These are phyloP conservation scores for Neoascia interrupta DNA, from an alignment of 2,888 invertebrate genomes.

Conservation along the genomic window DNA sequence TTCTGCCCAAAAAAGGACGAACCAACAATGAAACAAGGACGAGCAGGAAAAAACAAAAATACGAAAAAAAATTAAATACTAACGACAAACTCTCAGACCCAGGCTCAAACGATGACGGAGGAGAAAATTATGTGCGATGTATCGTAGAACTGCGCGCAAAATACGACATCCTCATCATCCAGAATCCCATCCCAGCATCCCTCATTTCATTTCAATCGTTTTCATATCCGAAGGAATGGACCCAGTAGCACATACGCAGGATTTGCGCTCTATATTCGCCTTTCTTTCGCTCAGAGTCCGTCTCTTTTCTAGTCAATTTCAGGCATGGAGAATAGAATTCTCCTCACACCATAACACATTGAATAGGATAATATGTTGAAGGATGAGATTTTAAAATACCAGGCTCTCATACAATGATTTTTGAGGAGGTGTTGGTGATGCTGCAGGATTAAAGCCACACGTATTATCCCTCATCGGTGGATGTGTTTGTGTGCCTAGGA, in stretches of 20 bases:
- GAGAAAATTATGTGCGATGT: constrained; percentile 51
- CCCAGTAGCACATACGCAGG: constrained; percentile 37
- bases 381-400: constrained; percentile 65
- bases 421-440: constrained; percentile 50
- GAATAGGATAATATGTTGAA: constrained; percentile 23
- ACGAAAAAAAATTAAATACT: constrained; percentile 10
- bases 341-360: constrained; percentile 14
- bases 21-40: not conserved
- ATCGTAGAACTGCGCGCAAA: constrained; percentile 10
- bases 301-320: constrained; percentile 15
- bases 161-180: too few relatives aligned
- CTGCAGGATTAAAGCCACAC: constrained; percentile 39
- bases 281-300: not conserved
- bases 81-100: constrained; percentile 15
- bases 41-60: constrained; percentile 22
- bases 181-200: constrained; percentile 40
- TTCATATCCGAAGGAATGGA: constrained; percentile 1
- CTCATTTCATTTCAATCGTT: constrained; percentile 39
- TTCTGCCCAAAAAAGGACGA: constrained; percentile 36
- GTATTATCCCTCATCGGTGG: not conserved
- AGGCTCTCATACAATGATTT: constrained; percentile 22
- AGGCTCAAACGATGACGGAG: constrained; percentile 40
- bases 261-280: constrained; percentile 28
- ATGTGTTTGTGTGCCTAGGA: constrained; percentile 6
- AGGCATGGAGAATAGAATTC: constrained; percentile 24